These are phyloP conservation scores for Cryptophagus acutangulus DNA, from an alignment of 2,888 invertebrate species.

Conservation along the genomic window DNA sequence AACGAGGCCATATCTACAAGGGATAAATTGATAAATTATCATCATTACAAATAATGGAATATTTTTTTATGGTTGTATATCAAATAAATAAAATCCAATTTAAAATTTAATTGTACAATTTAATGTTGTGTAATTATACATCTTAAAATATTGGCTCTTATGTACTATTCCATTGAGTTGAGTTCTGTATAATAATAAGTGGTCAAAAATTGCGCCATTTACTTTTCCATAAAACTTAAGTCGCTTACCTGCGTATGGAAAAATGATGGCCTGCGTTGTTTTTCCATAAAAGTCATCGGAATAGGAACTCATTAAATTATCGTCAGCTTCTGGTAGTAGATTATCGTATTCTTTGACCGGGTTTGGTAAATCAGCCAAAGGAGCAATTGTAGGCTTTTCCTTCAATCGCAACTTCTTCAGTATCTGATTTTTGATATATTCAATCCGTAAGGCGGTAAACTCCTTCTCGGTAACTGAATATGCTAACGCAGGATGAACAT, in stretches of 20 bases:
- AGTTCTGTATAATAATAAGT: too few relatives aligned
- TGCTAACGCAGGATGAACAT: slow-evolving; percentile 20
- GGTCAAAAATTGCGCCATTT: too few relatives aligned
- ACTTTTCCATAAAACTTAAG: too few relatives aligned
- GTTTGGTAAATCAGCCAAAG: slow-evolving; percentile 63
- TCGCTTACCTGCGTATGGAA: slow-evolving; percentile 71
- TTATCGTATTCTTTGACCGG: slow-evolving; percentile 72
- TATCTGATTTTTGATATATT: slow-evolving; percentile 81
- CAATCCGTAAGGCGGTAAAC: slow-evolving; percentile 66
- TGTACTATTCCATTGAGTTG: too few relatives aligned
- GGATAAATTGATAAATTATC: too few relatives aligned
- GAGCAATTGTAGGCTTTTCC: slow-evolving; percentile 65
- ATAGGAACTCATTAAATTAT: slow-evolving; percentile 54
- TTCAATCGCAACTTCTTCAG: slow-evolving; percentile 72
- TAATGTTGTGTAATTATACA: not conserved
- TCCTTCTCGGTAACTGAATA: slow-evolving; percentile 51
- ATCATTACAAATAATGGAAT: too few relatives aligned
- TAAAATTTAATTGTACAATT: not conserved
- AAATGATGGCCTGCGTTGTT: slow-evolving; percentile 78
- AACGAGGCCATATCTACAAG: too few relatives aligned
- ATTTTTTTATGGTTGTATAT: too few relatives aligned
- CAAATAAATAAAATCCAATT: not conserved
- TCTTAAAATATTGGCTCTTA: too few relatives aligned
- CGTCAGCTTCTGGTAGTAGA: slow-evolving; percentile 49
- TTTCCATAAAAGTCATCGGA: slow-evolving; percentile 79